These are phyloP conservation scores for Hedya salicella DNA, from an alignment of 2,888 invertebrate species.

Conservation along the genomic window DNA sequence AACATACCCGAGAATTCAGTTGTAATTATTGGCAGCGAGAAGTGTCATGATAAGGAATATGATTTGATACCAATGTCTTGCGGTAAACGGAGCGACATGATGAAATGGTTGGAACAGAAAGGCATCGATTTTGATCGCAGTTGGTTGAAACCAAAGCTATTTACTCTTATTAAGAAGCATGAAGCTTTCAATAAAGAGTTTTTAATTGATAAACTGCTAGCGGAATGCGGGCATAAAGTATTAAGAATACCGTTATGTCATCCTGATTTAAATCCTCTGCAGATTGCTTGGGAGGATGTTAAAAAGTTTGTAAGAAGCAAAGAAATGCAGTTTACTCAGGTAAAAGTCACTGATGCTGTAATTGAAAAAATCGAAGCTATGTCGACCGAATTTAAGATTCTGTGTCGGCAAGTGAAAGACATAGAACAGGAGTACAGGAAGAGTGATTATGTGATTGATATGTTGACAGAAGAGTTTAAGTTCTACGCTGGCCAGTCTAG, in stretches of 20 bases:
- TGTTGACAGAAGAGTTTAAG: slow-evolving; percentile 9
- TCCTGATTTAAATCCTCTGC: background rate
- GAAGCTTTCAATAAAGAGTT: background rate
- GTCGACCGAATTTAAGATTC: background rate
- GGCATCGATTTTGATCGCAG: background rate
- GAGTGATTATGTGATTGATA: slow-evolving; percentile 13
- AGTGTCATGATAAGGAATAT: background rate
- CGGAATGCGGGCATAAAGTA: background rate
- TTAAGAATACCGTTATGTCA: background rate
- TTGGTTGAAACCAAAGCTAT: slow-evolving; percentile 8
- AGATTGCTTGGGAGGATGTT: slow-evolving; percentile 6
- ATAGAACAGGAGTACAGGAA: slow-evolving; percentile 16
- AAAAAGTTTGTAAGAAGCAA: background rate
- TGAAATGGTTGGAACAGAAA: background rate
- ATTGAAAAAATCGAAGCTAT: background rate
- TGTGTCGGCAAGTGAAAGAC: slow-evolving; percentile 8
- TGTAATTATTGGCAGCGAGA: background rate
- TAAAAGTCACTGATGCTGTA: background rate
- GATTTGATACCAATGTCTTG: background rate
- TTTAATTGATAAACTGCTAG: background rate
- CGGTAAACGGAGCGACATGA: background rate
- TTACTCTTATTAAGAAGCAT: background rate
- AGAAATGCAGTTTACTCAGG: background rate
- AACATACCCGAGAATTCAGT: background rate
- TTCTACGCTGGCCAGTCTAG: slow-evolving; percentile 5